Conservation (phyloP, 2,797 vertebrate genomes). For the Coranthus polyacanthus region DNA sequence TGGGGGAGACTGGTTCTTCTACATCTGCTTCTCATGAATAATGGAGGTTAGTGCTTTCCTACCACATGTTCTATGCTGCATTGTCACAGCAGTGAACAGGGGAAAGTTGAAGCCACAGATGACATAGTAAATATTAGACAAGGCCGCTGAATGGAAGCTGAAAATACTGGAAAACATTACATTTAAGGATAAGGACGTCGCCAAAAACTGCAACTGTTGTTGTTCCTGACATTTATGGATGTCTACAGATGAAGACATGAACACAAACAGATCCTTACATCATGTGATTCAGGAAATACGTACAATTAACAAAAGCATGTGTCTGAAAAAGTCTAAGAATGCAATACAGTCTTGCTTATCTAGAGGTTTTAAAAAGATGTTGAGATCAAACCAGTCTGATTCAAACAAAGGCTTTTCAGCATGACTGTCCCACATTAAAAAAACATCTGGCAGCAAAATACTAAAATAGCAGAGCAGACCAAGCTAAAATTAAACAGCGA, state of each 20-base stretch:
- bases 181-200: background rate
- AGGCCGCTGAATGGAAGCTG: background rate
- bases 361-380: background rate
- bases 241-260: too few relatives aligned
- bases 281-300: too few relatives aligned
- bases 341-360: too few relatives aligned
- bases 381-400: background rate
- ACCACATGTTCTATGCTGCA: conserved; percentile 31
- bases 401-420: background rate
- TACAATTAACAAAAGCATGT: too few relatives aligned
- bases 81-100: conserved; percentile 11
- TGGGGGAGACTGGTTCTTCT: conserved; percentile 17
- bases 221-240: too few relatives aligned
- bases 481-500: conserved; percentile 65
- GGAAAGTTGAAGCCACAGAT: background rate
- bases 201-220: background rate
- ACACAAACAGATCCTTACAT: too few relatives aligned
- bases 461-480: conserved; percentile 35
- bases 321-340: too few relatives aligned
- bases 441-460: conserved; percentile 20
- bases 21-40: conserved; percentile 52
- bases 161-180: background rate
- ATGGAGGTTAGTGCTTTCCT: conserved; percentile 50
- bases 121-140: background rate
- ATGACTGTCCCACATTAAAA: background rate